Base-by-base conservation (phyloP, 1,140 invertebrate species). In the Pseudomyrmex gracilis region DNA sequence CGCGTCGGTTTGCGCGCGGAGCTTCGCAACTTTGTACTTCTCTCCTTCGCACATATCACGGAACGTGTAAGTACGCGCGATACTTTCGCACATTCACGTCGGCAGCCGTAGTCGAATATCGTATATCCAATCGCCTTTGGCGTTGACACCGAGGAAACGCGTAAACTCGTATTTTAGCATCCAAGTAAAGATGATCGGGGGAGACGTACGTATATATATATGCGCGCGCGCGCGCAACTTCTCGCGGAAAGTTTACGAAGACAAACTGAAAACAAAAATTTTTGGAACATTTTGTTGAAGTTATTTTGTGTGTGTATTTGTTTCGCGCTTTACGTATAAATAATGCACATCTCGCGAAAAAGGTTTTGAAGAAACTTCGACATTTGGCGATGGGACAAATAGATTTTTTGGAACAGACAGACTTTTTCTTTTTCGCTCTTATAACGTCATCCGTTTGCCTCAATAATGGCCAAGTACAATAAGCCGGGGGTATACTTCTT, bases 101-200 rank as follows among this genome's bases (percentile, higher is more conserved):
- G 15, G 13, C 34, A 24, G 47, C 45, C 34, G 57, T 55, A 34
- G 34, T 34, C 34, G 20, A 5, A 60, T 15, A 17, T 45, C 61
- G 66, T 51, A 74, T 68, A 74, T 68, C 5, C 34, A 64, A 49
- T 17, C 84, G 74, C 82, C 63, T 55, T 34, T 22, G 74, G 74
- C 51, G 67, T 74, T 84, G 82, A 87, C 86, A 86, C 20, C 22
- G 58, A n/a, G 15, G 45, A 63, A 45, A 57, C 47, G 47, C 66
- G 78, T 63, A 84, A 86, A 86, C 24, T 13, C 13, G 12, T 24
- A 49, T 66, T 47, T 45, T 34, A n/a, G 20, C 51, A 45, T 10
- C 51, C 17, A 34, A 34, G 34, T 34, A 7, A 34, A 34, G 34
- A 34, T 34, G 5, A 34, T 13, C 15, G n/a, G 34, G 20, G 22